These are phyloP conservation scores for Leucosticte australis DNA, from an alignment of 2,113 vertebrate species.

Conservation along the genomic window DNA sequence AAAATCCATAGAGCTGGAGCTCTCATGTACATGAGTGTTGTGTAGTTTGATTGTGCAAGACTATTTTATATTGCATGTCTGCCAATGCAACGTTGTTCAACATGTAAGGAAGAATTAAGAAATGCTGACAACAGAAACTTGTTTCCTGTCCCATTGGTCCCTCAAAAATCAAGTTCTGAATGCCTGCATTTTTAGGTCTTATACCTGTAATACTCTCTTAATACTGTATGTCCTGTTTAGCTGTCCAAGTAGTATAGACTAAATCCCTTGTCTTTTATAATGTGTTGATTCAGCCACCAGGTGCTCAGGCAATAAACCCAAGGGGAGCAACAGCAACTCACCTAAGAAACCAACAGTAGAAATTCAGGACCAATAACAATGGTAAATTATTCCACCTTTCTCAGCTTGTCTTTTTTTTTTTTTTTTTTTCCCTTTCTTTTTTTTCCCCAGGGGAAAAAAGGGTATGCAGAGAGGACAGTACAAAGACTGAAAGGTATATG, in stretches of 20 bases:
- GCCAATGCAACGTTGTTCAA: not conserved
- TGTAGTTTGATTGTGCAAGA: not conserved
- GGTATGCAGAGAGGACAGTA: not conserved
- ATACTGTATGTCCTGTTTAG: not conserved
- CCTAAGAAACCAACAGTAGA: not conserved
- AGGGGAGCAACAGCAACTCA: not conserved
- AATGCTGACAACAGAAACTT: not conserved
- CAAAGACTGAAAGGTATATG: not conserved
- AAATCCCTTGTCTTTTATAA: not conserved
- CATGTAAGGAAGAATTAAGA: not conserved
- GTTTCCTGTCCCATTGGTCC: not conserved
- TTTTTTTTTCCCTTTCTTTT: not conserved
- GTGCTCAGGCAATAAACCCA: not conserved
- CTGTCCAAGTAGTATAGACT: not conserved
- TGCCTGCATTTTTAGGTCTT: not conserved
- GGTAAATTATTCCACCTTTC: not conserved
- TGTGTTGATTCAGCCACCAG: not conserved
- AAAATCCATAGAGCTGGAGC: not conserved
- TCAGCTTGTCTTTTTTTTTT: not conserved
- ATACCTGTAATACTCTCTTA: not conserved
- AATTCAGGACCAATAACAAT: not conserved
- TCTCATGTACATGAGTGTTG: not conserved
- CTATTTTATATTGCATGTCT: not conserved
- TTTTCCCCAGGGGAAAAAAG: fast-evolving
- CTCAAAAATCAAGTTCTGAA: not conserved